These are phyloP conservation scores for Diadophis punctatus DNA, from an alignment of 2,113 vertebrate species.

Conservation along the genomic window DNA sequence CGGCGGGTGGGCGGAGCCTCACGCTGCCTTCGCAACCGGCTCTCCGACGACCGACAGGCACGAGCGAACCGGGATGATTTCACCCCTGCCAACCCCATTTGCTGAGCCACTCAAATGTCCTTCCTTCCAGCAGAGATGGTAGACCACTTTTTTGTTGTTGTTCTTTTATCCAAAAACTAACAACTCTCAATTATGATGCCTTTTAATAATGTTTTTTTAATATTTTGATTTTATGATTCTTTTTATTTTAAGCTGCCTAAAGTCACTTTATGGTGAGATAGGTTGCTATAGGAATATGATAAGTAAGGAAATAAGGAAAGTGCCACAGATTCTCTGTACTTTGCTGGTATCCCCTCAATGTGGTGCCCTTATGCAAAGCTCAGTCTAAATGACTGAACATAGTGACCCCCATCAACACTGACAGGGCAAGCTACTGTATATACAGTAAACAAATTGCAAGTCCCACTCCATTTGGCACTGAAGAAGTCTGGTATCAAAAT, in stretches of 20 bases:
- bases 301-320: neutral
- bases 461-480: neutral
- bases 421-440: neutral
- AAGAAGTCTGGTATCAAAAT: neutral
- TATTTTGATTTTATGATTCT: neutral
- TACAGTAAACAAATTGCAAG: neutral
- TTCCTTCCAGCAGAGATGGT: neutral
- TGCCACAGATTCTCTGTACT: neutral
- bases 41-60: too few species aligned
- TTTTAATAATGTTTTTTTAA: neutral
- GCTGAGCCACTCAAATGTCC: neutral
- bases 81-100: too few species aligned
- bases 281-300: neutral
- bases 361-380: neutral
- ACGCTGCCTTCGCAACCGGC: too few species aligned
- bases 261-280: neutral
- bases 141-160: neutral
- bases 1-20: too few species aligned
- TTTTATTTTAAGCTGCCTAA: neutral
- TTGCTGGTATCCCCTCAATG: neutral
- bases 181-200: neutral
- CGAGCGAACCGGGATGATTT: too few species aligned
- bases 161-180: neutral
- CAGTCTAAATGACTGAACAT: neutral
- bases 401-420: neutral